Base-by-base conservation (phyloP, 1,140 invertebrate genomes). In the Zelostemma sp. region DNA sequence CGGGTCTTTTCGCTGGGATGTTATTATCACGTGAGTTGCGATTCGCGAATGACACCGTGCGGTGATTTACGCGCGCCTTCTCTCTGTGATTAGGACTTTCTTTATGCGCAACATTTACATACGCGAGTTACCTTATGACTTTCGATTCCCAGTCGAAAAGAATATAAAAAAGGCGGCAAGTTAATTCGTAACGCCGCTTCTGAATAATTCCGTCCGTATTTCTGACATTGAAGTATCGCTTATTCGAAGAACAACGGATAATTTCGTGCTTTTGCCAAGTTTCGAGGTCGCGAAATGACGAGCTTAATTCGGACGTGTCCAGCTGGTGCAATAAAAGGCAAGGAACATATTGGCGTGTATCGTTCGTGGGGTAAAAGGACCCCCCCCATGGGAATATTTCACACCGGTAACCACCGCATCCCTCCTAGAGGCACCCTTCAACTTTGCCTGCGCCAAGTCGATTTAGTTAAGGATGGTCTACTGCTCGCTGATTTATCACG, bases 371-470 rank as follows among this genome's bases (percentile, higher is more conserved):
- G 18, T 67, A 17, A 55, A 46, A 45, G 12, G 35, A 35, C 51
- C 18, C 82, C 83, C 83, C 83, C 82, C 82, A 84, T 85, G 83
- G 82, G 83, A 85, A 85, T 74, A 85, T 85, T 85, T 84, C 82
- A 84, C 83, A 83, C 83, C 83, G 82, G 83, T 84, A 85, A 85
- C 83, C 83, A 79, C 81, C 76, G 75, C 75, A 60, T 77, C 71
- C 75, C 79, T 73, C 65, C 57, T n/a, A n/a, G 48, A 62, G 45
- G 50, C 46, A 69, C 74, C 75, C 63, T 50, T 47, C 68, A 61
- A 73, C 73, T 81, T 82, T 80, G 76, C 75, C 80, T 80, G 78
- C 77, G 80, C 74, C 74, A 78, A 79, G 77, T 82, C 82, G 79
- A 83, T 82, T 85, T 84, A 84, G 82, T 84, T 76, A 81, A 82